Evolutionary conservation across 2,797 vertebrate genomes (phyloP).

Genomic region (Chanos chanos): DNA sequence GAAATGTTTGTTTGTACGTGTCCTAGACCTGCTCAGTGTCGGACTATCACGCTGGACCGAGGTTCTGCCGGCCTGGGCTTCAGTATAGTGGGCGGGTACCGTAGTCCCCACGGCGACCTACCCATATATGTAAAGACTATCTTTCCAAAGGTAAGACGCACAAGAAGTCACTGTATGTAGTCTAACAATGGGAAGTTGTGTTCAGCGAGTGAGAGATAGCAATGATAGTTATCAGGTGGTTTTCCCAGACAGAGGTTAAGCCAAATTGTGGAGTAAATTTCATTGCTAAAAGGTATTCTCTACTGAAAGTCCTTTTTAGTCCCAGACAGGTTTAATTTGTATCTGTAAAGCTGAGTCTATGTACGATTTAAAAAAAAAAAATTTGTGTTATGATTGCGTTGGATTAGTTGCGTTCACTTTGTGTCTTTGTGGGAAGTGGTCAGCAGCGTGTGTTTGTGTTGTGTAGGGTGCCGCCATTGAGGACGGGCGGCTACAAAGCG

Average conservation of each 20-base stretch:
- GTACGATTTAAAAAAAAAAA: too few species aligned
- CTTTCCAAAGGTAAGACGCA: constrained; percentile 82
- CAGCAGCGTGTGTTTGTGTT: not conserved
- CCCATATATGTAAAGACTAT: constrained; percentile 94
- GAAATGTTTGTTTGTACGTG: constrained; percentile 28
- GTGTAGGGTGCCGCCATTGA: constrained; percentile 88
- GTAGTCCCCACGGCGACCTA: constrained; percentile 90
- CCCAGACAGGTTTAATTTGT: not conserved
- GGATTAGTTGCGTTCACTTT: not conserved
- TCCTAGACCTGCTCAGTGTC: constrained; percentile 26
- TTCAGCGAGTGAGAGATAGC: not conserved
- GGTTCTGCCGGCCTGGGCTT: constrained; percentile 88
- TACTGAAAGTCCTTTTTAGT: too few species aligned
- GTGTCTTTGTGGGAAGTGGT: too few species aligned
- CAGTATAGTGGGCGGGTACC: constrained; percentile 90
- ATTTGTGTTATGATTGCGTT: too few species aligned
- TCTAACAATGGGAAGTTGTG: too few species aligned
- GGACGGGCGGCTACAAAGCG: constrained; percentile 83
- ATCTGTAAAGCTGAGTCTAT: not conserved
- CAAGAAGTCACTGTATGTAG: too few species aligned
- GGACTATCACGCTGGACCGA: constrained; percentile 83
- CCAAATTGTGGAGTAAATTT: too few species aligned
- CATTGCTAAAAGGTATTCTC: too few species aligned
- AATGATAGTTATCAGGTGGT: too few species aligned
- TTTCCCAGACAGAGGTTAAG: too few species aligned